Conservation (phyloP, 2,797 vertebrate genomes). For the Euthynnus affinis region DNA sequence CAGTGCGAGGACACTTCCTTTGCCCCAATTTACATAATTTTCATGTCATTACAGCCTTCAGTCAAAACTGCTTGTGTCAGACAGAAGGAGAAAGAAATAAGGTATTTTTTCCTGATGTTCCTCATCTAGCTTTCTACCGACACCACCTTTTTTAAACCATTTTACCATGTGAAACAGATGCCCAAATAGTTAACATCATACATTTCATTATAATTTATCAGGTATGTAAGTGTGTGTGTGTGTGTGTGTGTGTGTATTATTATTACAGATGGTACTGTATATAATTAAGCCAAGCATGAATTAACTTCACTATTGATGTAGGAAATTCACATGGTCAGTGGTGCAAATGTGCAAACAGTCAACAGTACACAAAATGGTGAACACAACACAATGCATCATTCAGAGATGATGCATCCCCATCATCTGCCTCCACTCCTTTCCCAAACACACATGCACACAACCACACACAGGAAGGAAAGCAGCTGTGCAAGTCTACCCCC, state of each 20-base stretch:
- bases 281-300: not conserved
- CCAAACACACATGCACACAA: constrained; percentile 36
- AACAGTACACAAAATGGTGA: constrained; percentile 25
- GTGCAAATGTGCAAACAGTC: not conserved
- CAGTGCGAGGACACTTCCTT: constrained; percentile 46
- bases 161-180: not conserved
- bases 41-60: constrained; percentile 57
- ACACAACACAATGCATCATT: constrained; percentile 36
- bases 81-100: constrained; percentile 15
- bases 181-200: not conserved
- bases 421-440: constrained; percentile 22
- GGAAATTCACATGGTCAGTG: constrained; percentile 29
- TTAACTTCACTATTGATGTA: constrained; percentile 1
- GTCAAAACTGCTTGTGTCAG: constrained; percentile 39
- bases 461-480: constrained; percentile 41
- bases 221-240: too few relatives aligned
- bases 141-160: not conserved
- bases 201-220: not conserved
- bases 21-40: constrained; percentile 53
- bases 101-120: constrained; percentile 14
- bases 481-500: constrained; percentile 44
- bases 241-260: not conserved
- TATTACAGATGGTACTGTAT: not conserved
- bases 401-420: constrained; percentile 30
- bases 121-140: not conserved